Conservation (phyloP, 2,797 vertebrate species). For the Ptychadena robeensis region DNA sequence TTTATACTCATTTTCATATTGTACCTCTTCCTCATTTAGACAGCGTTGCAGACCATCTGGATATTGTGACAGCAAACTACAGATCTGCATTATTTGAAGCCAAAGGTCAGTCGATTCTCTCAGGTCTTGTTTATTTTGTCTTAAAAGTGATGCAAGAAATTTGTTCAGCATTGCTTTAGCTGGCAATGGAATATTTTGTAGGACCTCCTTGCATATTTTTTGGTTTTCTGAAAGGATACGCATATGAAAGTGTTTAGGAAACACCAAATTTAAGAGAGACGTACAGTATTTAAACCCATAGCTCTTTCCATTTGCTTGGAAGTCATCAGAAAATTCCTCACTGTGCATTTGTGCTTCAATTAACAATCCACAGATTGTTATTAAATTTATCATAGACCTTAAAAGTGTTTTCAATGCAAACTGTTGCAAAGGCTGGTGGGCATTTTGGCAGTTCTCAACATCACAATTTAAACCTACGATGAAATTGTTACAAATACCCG, state of each 20-base stretch:
- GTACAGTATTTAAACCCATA: constrained; percentile 66
- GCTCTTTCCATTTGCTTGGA: constrained; percentile 66
- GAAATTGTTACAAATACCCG: constrained; percentile 71
- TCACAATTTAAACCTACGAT: constrained; percentile 74
- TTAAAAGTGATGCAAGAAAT: constrained; percentile 69
- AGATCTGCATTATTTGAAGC: constrained; percentile 74
- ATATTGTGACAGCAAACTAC: constrained; percentile 72
- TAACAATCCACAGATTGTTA: constrained; percentile 74
- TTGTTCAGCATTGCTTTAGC: constrained; percentile 68
- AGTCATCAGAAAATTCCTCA: constrained; percentile 65
- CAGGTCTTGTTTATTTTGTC: constrained; percentile 60
- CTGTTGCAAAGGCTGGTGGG: constrained; percentile 70
- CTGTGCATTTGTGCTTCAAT: constrained; percentile 71
- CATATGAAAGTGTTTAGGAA: constrained; percentile 78
- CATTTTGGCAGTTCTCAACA: constrained; percentile 68
- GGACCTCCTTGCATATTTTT: constrained; percentile 70
- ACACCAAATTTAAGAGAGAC: constrained; percentile 71
- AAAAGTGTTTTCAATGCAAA: constrained; percentile 71
- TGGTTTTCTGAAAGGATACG: constrained; percentile 75
- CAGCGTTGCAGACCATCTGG: constrained; percentile 75
- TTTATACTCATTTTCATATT: constrained; percentile 70
- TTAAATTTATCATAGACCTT: constrained; percentile 72
- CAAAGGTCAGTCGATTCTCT: constrained; percentile 79
- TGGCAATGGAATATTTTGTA: constrained; percentile 61
- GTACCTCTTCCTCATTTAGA: constrained; percentile 74